Evolutionary conservation across 2,113 vertebrate species (phyloP).

Genomic region (Pseudopodoces humilis): DNA sequence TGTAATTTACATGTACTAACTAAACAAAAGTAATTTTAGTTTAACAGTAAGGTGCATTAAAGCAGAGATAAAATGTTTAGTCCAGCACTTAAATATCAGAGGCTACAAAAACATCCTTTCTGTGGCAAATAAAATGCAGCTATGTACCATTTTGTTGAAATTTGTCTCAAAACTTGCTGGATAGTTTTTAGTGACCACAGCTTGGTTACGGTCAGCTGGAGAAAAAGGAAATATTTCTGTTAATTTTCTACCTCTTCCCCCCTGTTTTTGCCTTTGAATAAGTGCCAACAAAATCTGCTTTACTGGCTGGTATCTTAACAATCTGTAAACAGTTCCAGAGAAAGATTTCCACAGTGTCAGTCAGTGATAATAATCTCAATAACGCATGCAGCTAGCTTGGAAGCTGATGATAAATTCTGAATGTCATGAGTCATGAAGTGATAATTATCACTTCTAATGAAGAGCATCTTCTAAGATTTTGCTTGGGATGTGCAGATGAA

Average conservation of each 20-base stretch:
- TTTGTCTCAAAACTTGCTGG: conserved; percentile 9
- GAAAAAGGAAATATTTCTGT: not conserved
- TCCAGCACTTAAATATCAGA: not conserved
- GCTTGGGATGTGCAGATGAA: not conserved
- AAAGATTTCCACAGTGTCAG: not conserved
- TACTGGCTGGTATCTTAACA: conserved; percentile 21
- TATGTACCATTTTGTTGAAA: not conserved
- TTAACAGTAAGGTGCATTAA: not conserved
- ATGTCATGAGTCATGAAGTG: not conserved
- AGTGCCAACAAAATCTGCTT: not conserved
- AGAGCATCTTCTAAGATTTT: not conserved
- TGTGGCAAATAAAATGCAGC: not conserved
- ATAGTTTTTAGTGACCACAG: not conserved
- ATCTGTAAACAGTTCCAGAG: not conserved
- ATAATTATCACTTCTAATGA: not conserved
- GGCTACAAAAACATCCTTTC: not conserved
- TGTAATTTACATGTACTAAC: not conserved
- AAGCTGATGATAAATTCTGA: not conserved
- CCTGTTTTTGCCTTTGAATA: not conserved
- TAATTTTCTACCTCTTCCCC: not conserved
- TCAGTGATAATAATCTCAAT: not conserved
- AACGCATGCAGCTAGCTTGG: not conserved
- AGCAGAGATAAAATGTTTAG: not conserved
- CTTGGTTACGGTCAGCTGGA: not conserved
- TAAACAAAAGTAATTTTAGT: not conserved